Percentiles rank a stretch among this genome's conserved stretches.
Conservation (phyloP, 2,113 vertebrate genomes). For the Brachypodius melanocephalos region DNA sequence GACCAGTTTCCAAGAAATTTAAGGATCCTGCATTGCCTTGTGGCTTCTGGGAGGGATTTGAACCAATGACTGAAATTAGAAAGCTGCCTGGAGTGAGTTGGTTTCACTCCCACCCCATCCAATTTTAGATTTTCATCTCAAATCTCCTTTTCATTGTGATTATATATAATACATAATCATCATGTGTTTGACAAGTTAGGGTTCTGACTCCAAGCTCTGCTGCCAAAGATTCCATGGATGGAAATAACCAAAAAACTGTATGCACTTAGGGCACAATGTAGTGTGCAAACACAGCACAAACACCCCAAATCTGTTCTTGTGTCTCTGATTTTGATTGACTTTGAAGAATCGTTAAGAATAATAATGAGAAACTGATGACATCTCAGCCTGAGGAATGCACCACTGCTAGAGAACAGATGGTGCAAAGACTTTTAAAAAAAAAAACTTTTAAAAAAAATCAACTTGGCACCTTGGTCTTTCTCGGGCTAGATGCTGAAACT, state of each 20-base stretch:
- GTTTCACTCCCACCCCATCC: neutral
- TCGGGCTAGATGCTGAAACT: neutral
- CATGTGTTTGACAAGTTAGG: neutral
- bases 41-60: neutral
- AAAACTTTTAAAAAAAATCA: no score
- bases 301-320: conserved; percentile 14
- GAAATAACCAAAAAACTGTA: conserved; percentile 1
- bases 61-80: neutral
- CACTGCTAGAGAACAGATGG: conserved; percentile 40
- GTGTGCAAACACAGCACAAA: conserved; percentile 8
- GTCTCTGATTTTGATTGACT: conserved; percentile 53
- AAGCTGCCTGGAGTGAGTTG: neutral
- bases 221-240: conserved; percentile 23
- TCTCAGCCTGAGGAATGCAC: neutral
- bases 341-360: neutral
- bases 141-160: conserved; percentile 9
- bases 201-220: neutral
- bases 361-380: conserved; percentile 53
- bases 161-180: neutral
- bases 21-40: neutral
- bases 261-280: neutral
- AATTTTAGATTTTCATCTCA: conserved; percentile 24
- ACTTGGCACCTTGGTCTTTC: conserved; percentile 35
- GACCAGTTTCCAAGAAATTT: neutral
- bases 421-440: neutral